A percentile compares a stretch with the other conserved stretches of the same genome.
Conservation (phyloP, 1,140 invertebrate species). For the Stegodyphus dumicola region DNA sequence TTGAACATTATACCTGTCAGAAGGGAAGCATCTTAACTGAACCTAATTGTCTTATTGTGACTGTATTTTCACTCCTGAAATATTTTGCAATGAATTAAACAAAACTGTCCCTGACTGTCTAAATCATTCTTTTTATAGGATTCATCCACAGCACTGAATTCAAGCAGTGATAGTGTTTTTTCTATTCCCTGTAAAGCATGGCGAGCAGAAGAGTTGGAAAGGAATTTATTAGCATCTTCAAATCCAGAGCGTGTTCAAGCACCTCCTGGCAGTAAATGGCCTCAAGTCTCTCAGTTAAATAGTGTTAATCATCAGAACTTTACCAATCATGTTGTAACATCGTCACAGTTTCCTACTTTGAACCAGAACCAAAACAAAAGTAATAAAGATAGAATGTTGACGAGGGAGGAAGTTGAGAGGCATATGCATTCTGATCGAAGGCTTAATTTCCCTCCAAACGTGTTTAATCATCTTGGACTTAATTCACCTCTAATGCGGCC, state of each 20-base stretch:
- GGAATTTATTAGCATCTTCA: conserved; percentile 24
- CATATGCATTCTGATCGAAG: conserved; percentile 32
- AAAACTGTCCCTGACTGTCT: too few species aligned
- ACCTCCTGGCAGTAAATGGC: conserved; percentile 1
- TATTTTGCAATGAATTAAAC: too few species aligned
- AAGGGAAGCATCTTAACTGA: too few species aligned
- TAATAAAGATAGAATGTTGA: not conserved
- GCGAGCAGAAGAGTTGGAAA: conserved; percentile 44
- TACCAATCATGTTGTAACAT: not conserved
- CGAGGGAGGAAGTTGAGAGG: conserved; percentile 49
- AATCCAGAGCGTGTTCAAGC: not conserved
- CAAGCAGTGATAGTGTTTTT: conserved; percentile 39
- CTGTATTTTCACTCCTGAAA: too few species aligned
- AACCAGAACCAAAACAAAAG: conserved; percentile 29
- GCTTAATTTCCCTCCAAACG: conserved; percentile 3
- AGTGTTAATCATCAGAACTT: not conserved
- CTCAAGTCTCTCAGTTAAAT: not conserved
- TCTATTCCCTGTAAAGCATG: conserved; percentile 40
- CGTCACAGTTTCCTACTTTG: not conserved
- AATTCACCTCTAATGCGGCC: conserved; percentile 3
- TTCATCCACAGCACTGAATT: not conserved
- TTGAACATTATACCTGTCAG: too few species aligned
- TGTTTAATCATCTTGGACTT: not conserved
- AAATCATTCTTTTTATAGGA: conserved; percentile 7
- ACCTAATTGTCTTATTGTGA: too few species aligned